phyloP scores from a whole-genome alignment of 37 sponge, comb jelly and placozoan genomes.

The Beroe forskalii region DNA sequence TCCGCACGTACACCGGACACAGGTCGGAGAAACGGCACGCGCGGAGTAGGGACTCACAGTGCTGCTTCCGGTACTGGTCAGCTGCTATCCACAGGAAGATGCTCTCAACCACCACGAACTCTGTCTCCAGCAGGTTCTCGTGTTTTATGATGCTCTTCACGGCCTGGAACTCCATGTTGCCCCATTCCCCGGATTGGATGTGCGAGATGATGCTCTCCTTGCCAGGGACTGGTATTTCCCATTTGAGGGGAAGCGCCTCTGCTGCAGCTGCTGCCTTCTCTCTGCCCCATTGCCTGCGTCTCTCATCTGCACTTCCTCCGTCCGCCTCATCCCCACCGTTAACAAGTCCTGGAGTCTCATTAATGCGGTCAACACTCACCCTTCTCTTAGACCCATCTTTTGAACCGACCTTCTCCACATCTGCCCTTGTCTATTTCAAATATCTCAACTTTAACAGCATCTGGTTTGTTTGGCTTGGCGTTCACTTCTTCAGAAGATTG shows the following conservation, averaged over 20 bases:
- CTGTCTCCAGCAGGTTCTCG: conserved; percentile 12
- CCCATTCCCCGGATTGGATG: conserved; percentile 10
- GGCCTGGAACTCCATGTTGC: background rate
- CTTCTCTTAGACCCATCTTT: too few species aligned
- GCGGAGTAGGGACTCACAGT: conserved; percentile 7
- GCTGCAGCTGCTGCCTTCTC: too few species aligned
- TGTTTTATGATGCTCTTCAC: background rate
- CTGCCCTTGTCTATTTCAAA: too few species aligned
- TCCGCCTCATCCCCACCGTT: too few species aligned
- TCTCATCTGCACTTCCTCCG: too few species aligned
- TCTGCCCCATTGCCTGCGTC: too few species aligned
- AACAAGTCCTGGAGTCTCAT: too few species aligned
- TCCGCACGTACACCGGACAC: conserved; percentile 13
- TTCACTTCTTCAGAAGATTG: background rate
- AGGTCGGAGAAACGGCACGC: conserved; percentile 3
- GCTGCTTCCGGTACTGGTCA: background rate
- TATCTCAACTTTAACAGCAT: background rate
- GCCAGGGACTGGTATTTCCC: background rate
- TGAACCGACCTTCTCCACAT: too few species aligned
- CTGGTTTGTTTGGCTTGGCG: background rate
- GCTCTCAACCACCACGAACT: conserved; percentile 43
- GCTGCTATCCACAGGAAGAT: conserved; percentile 59
- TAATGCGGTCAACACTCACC: too few species aligned
- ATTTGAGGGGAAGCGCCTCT: background rate
- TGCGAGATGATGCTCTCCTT: background rate